A percentile compares a stretch with the other conserved stretches of the same genome.
These are phyloP conservation scores for Umimayanthus kanabou DNA, from an alignment of 92 coral and sea anemone species.

Conservation along the genomic window DNA sequence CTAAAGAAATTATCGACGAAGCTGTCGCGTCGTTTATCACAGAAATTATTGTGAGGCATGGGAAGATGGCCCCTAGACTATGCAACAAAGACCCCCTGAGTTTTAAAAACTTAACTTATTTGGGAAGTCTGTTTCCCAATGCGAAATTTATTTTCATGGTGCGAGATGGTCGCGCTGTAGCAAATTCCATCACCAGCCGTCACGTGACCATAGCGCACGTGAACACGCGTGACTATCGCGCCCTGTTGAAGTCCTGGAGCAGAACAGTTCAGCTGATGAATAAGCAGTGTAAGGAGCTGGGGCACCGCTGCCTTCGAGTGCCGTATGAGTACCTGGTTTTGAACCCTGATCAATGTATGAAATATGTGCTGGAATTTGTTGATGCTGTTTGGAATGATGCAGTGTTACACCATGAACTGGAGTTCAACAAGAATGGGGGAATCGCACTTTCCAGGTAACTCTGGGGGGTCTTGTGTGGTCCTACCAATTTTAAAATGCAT, in stretches of 20 bases:
- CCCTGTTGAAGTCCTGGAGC: slow-evolving; percentile 75
- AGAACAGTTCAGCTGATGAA: slow-evolving; percentile 64
- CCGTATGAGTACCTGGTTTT: slow-evolving; percentile 88
- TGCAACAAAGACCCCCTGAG: slow-evolving; percentile 94
- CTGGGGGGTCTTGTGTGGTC: neutral
- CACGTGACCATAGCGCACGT: slow-evolving; percentile 69
- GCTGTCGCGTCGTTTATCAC: slow-evolving; percentile 82
- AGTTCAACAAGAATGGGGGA: slow-evolving; percentile 73
- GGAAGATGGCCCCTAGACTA: slow-evolving; percentile 62
- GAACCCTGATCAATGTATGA: slow-evolving; percentile 67
- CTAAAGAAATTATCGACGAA: slow-evolving; percentile 64
- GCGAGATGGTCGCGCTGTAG: slow-evolving; percentile 94
- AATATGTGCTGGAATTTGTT: slow-evolving; percentile 66
- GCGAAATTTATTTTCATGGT: slow-evolving; percentile 87
- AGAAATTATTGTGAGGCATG: slow-evolving; percentile 77
- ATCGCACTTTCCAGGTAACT: slow-evolving; percentile 79
- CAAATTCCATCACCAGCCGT: slow-evolving; percentile 78
- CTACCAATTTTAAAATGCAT: neutral
- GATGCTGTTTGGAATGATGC: slow-evolving; percentile 78
- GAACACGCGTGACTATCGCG: slow-evolving; percentile 59
- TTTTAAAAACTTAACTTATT: slow-evolving; percentile 79
- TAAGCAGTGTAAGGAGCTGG: slow-evolving; percentile 65
- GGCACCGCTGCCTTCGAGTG: slow-evolving; percentile 69
- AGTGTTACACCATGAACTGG: slow-evolving; percentile 82
- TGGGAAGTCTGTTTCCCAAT: slow-evolving; percentile 83